Base-by-base conservation (phyloP, 2,797 vertebrate species). In the Mastacembelus armatus region DNA sequence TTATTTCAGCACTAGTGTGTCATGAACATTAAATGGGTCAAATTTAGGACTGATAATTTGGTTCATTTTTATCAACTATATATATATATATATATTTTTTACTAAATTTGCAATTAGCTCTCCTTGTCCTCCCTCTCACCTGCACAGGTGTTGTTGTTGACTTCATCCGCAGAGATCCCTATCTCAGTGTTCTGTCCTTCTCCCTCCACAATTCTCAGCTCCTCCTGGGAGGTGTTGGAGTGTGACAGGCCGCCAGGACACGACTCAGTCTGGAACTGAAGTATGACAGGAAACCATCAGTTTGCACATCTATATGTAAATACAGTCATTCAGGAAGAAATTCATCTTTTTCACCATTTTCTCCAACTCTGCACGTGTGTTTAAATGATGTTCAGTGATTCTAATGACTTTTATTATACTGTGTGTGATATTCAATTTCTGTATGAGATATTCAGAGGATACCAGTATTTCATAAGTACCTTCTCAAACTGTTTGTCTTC, bases 401-500 rank as follows among this genome's bases (percentile, higher is more conserved):
- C 71, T 16, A 2, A 63, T 5, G 30, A 32, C 30, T 32, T 3
- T 10, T 30, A 11, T 3, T 10, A 11, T 32, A 10, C 32, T 35
- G 15, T 35, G n/a, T n/a, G n/a, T n/a, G n/a, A n/a, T n/a, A n/a
- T n/a, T n/a, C n/a, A n/a, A n/a, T n/a, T n/a, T n/a, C n/a, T n/a
- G n/a, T n/a, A n/a, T n/a, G n/a, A n/a, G n/a, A n/a, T n/a, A n/a
- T n/a, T n/a, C n/a, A n/a, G n/a, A n/a, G n/a, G n/a, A n/a, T n/a
- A n/a, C n/a, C n/a, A n/a, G n/a, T n/a, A n/a, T n/a, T n/a, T n/a
- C n/a, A 16, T 10, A 16, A 32, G 7, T 74, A 98, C 98, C 96
- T 98, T 99, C 82, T 98, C 97, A 74, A 98, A 98, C 76, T 98
- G 97, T 76, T 98, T 96, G 74, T 99, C 97, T 0, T 98, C 97